A percentile compares a stretch with the other conserved stretches of the same genome.
phyloP scores from a whole-genome alignment of 2,113 vertebrate species.

The Phaetusa simplex region DNA sequence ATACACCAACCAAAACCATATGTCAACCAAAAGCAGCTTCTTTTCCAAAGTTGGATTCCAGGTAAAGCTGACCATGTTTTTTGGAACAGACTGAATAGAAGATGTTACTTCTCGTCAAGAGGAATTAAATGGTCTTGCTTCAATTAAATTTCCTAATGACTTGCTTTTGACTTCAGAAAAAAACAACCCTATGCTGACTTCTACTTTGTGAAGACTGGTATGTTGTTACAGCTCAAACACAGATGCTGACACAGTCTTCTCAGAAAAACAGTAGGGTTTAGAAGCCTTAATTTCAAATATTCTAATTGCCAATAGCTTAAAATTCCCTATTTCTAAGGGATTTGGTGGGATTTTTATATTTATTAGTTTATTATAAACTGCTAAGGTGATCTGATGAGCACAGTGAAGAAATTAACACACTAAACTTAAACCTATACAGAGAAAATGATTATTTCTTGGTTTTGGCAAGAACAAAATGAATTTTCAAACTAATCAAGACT shows the following conservation, averaged over 20 bases:
- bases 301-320: neutral
- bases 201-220: neutral
- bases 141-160: neutral
- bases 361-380: neutral
- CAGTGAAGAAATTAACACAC: neutral
- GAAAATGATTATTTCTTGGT: neutral
- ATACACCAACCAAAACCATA: neutral
- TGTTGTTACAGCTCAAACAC: neutral
- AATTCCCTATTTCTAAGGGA: neutral
- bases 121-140: neutral
- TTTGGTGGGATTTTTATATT: neutral
- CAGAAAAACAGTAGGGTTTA: neutral
- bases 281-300: neutral
- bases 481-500: neutral
- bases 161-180: neutral
- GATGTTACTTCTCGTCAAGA: neutral
- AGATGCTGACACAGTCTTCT: neutral
- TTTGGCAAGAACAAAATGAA: neutral
- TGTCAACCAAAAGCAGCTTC: neutral
- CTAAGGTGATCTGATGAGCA: neutral
- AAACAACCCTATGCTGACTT: neutral
- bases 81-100: neutral
- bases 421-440: neutral
- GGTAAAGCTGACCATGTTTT: neutral
- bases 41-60: neutral